These are phyloP conservation scores for Lonchura striata DNA, from an alignment of 2,113 vertebrate species.

Conservation along the genomic window DNA sequence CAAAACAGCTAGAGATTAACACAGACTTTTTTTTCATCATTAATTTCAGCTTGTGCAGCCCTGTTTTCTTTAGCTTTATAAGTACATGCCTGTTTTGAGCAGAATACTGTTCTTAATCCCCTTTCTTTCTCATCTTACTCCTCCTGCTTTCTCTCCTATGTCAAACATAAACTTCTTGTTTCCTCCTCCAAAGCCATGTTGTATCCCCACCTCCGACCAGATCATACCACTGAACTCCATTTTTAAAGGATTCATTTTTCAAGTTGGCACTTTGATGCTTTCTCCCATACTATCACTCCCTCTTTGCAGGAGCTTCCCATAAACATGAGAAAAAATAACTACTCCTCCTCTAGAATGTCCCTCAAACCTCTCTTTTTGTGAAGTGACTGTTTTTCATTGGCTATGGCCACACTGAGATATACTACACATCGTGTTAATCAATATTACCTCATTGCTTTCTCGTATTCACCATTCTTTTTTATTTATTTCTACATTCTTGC, in stretches of 20 bases:
- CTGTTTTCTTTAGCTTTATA: neutral
- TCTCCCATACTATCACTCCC: constrained; percentile 48
- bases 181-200: constrained; percentile 22
- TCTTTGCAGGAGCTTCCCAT: constrained; percentile 33
- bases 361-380: constrained; percentile 20
- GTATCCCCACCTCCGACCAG: neutral
- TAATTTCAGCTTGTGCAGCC: neutral
- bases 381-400: constrained; percentile 37
- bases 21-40: neutral
- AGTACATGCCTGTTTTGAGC: neutral
- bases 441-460: constrained; percentile 29
- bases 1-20: neutral
- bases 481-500: constrained; percentile 47
- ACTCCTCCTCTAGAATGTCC: constrained; percentile 26
- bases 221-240: neutral
- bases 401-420: neutral
- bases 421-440: constrained; percentile 18
- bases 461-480: neutral
- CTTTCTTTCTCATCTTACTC: neutral
- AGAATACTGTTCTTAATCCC: neutral
- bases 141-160: neutral
- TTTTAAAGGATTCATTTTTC: constrained; percentile 54
- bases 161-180: constrained; percentile 27
- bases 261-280: constrained; percentile 57
- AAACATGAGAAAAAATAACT: constrained; percentile 56